Evolutionary conservation across 2,113 vertebrate genomes (phyloP), one percentile per base, ranked within the genome.

Genomic region (Ibidorhyncha struthersii): DNA sequence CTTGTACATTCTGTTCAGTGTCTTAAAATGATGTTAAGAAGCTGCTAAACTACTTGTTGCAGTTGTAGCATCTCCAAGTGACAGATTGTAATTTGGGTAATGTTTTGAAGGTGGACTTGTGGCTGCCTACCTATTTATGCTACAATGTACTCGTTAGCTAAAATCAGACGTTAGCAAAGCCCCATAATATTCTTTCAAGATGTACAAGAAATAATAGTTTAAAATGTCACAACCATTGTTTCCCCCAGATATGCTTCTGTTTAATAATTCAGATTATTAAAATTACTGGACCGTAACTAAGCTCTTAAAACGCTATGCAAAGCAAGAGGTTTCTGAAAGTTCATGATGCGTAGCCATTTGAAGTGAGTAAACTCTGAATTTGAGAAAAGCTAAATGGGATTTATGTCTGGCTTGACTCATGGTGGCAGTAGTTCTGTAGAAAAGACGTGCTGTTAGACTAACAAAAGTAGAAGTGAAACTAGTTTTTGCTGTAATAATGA

Each of bases 401-500:
- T 94, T 95, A 23, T 58, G 25, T 40, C 65, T 61, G 59, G 43
- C 50, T 82, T 82, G 82, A 80, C 93, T 92, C 71, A 38, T 12
- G 92, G 88, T 95, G 95, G 97, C 96, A 95, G 85, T 86, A 83
- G 82, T 82, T 92, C 61, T 67, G 63, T 83, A 95, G 70, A 25
- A 91, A 79, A 89, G 55, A 9, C 1, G 10, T 70, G 10, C n/a
- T 86, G 55, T 80, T 61, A 47, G 49, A 16, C n/a, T 86, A 58
- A 85, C 2, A 4, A 40, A 80, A 86, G 36, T 61, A 76, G n/a
- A 72, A 67, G 52, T 76, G 74, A 82, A 89, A 63, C 58, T 65
- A 22, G 43, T 82, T 49, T 36, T 82, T 91, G 25, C 66, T 86
- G 38, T 67, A 47, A 9, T 73, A 74, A 9, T 59, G 66, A 53